phyloP scores from a whole-genome alignment of 2,888 invertebrate species.

The Epirrhoe tristata region DNA sequence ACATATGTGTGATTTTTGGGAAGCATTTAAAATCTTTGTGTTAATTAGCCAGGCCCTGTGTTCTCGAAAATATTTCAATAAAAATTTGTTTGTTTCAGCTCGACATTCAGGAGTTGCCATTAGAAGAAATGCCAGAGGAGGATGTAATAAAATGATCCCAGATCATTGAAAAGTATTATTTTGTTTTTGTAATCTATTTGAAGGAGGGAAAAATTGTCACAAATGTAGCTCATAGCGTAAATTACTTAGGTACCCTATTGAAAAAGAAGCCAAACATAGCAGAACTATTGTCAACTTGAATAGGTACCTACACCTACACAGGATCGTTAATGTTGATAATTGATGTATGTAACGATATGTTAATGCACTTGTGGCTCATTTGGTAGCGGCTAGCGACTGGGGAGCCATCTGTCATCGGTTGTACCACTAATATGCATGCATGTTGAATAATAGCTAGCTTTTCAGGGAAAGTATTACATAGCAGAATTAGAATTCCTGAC shows the following conservation, averaged over 20 bases:
- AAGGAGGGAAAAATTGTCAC: too few species aligned
- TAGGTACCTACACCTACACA: slow-evolving; percentile 2
- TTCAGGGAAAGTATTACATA: background rate
- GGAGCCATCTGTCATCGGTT: slow-evolving; percentile 53
- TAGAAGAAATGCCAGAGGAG: slow-evolving; percentile 63
- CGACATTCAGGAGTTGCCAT: slow-evolving; percentile 62
- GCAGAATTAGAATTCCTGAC: background rate
- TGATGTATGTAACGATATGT: slow-evolving; percentile 49
- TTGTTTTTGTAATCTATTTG: too few species aligned
- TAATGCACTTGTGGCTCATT: slow-evolving; percentile 55
- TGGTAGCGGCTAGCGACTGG: slow-evolving; percentile 47
- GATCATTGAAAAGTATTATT: slow-evolving; percentile 10
- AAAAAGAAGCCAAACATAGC: too few species aligned
- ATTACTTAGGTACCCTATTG: too few species aligned
- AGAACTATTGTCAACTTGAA: background rate
- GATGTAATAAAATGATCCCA: slow-evolving; percentile 57
- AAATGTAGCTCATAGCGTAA: too few species aligned
- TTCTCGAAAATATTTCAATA: background rate
- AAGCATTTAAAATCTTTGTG: too few species aligned
- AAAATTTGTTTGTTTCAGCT: slow-evolving; percentile 59
- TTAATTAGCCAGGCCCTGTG: too few species aligned
- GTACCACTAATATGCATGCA: slow-evolving; percentile 19
- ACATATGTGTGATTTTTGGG: too few species aligned
- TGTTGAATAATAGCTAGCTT: slow-evolving; percentile 5
- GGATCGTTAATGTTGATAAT: slow-evolving; percentile 35